Evolutionary conservation across 1,140 invertebrate species (phyloP), one percentile per base, ranked within the genome.

Genomic region (Patella vulgata): DNA sequence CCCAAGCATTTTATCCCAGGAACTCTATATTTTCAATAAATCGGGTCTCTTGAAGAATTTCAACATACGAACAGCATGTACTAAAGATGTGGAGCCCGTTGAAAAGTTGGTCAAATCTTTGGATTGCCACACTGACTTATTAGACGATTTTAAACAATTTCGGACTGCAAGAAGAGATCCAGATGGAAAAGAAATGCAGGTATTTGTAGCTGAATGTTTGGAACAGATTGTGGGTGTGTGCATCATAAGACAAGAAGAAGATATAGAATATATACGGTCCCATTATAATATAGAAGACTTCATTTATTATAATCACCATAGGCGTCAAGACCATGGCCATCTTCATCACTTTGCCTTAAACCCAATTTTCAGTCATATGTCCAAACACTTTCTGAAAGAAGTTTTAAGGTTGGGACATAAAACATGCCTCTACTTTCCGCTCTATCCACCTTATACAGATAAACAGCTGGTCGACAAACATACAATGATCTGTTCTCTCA

Each of bases 1-100:
- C 25, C 81, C 86, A 14, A 84, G 86, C 42, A 86, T 86, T 43
- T 86, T 87, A 68, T 80, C 87, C 39, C 87, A 90, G 67, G 86
- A 88, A 9, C 73, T 92, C 2, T 91, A 90, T 68, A 70, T 90
- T 2, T 85, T 88, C n/a, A 89, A 91, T 71, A 86, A 87, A 59
- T 84, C 80, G 61, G 82, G 86, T 23, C 72, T 91, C 4, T 61
- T 86, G 2, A 79, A 85, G 86, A 69, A 77, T 58, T 80, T 82
- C 55, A 59, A 48, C 28, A 79, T 82, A 4, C 73, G 79, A 3
- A 59, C 55, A 42, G 80, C 75, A 8, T 65, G 63, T 53, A 63
- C 50, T 27, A 66, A 39, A 36, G 79, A 84, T 56, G 63, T 55
- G 6, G 43, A 40, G 14, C 70, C 63, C 21, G 73, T 82, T 28